These are phyloP conservation scores for Trachelus stipa DNA, from an alignment of 2,888 invertebrate species.

Conservation along the genomic window DNA sequence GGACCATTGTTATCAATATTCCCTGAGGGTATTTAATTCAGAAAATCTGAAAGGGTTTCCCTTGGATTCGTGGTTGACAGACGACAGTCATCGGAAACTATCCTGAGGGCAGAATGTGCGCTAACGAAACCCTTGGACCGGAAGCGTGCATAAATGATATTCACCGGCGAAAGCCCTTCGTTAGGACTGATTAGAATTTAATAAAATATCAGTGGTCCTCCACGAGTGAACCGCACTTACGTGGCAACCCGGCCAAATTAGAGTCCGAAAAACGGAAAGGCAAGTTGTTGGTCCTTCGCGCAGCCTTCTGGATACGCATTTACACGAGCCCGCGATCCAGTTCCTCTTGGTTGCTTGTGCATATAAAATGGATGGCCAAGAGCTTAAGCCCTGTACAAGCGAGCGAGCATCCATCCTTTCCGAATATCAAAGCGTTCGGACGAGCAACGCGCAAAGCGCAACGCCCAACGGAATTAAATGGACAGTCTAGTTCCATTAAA, in stretches of 20 bases:
- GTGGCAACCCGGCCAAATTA: background rate
- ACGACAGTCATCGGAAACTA: background rate
- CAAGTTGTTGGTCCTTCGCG: background rate
- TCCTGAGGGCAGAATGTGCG: background rate
- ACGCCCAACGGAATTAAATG: background rate
- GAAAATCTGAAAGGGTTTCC: background rate
- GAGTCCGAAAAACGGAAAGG: background rate
- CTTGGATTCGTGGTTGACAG: background rate
- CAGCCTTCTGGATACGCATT: background rate
- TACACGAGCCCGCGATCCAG: background rate
- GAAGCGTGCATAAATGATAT: background rate
- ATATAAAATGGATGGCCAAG: background rate
- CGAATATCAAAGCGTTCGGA: background rate
- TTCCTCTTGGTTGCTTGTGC: background rate
- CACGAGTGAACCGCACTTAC: background rate
- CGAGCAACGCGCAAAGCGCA: background rate
- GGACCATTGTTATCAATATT: background rate
- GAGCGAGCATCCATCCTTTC: background rate
- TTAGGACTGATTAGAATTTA: conserved; percentile 24
- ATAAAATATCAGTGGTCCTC: conserved; percentile 18
- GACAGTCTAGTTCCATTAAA: background rate
- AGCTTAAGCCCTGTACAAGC: background rate
- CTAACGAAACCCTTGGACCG: background rate
- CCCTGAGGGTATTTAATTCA: background rate
- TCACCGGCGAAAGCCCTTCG: conserved; percentile 8